Evolutionary conservation across 2,113 vertebrate genomes (phyloP).

Genomic region (Aptenodytes forsteri): DNA sequence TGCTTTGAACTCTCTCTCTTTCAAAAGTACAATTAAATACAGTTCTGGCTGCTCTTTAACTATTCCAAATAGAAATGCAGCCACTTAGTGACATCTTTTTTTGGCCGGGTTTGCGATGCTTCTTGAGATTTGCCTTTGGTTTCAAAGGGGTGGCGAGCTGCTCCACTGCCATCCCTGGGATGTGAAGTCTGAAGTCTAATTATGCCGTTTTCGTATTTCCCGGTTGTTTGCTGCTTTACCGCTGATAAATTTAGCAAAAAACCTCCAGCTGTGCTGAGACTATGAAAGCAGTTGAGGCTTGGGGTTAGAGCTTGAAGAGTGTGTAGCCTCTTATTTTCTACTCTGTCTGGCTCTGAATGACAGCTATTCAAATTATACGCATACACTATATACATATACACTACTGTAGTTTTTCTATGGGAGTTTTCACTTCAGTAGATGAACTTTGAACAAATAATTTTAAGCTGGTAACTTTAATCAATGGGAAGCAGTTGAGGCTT

Average conservation of each 20-base stretch:
- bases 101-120: neutral
- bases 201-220: neutral
- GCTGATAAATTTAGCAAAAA: slow-evolving; percentile 17
- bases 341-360: neutral
- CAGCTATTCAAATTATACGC: neutral
- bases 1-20: neutral
- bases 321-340: neutral
- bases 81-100: neutral
- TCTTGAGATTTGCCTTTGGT: neutral
- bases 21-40: neutral
- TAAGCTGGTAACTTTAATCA: neutral
- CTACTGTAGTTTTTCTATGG: neutral
- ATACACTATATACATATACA: neutral
- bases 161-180: neutral
- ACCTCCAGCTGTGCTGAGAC: slow-evolving; percentile 2
- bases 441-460: neutral
- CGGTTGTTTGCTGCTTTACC: neutral
- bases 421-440: neutral
- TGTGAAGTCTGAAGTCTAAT: neutral
- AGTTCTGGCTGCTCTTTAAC: neutral
- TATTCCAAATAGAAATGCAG: neutral
- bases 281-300: neutral
- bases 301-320: neutral
- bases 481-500: neutral
- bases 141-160: neutral